Conservation (phyloP, 2,113 vertebrate genomes). For the Alethe castanea region DNA sequence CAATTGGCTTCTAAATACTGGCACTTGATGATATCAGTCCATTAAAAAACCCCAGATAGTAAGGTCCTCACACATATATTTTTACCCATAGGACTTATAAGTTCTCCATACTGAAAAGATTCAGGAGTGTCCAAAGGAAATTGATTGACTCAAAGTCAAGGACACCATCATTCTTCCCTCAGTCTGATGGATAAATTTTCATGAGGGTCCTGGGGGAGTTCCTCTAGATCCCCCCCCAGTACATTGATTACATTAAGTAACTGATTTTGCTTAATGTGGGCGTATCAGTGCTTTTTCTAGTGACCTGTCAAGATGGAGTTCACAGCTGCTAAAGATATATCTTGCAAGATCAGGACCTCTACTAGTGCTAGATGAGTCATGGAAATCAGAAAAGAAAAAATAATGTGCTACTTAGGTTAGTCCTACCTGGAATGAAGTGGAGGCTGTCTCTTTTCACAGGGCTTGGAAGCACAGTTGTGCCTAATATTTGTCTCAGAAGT, state of each 20-base stretch:
- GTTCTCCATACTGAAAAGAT: neutral
- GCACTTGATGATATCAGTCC: neutral
- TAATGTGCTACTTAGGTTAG: neutral
- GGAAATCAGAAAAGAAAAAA: neutral
- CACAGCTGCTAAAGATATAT: neutral
- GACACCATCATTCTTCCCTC: neutral
- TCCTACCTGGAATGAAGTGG: neutral
- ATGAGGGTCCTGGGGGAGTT: neutral
- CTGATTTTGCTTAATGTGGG: neutral
- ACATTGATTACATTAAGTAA: neutral
- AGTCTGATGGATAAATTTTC: neutral
- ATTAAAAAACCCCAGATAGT: fast-evolving
- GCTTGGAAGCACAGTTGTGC: neutral
- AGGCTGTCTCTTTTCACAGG: neutral
- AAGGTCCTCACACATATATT: neutral
- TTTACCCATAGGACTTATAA: neutral
- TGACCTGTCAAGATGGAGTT: neutral
- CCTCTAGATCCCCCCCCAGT: neutral
- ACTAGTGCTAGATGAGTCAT: neutral
- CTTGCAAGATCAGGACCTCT: neutral
- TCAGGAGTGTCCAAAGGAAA: neutral
- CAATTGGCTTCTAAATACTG: neutral
- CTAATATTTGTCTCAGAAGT: neutral
- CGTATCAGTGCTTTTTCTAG: neutral
- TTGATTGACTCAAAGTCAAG: neutral